Evolutionary conservation across 2,797 vertebrate genomes (phyloP).

Genomic region (Florisuga fusca): DNA sequence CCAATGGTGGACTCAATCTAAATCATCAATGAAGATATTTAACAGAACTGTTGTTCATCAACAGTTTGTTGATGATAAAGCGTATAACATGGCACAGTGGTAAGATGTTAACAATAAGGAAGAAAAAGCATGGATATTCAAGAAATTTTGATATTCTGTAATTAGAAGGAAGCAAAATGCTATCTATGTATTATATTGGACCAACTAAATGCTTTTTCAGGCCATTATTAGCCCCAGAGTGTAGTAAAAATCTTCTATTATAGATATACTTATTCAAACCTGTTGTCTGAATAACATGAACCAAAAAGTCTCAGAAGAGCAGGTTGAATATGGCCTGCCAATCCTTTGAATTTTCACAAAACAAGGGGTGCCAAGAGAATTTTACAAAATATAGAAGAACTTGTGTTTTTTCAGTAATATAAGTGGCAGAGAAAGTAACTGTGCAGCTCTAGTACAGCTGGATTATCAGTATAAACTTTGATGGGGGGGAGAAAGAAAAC

Average conservation of each 20-base stretch:
- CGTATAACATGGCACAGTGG: neutral
- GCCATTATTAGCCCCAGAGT: neutral
- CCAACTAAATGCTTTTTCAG: neutral
- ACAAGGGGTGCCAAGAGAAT: neutral
- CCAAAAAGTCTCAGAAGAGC: neutral
- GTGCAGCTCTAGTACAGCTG: neutral
- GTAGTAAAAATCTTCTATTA: neutral
- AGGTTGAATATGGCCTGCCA: neutral
- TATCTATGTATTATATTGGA: neutral
- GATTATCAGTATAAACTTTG: neutral
- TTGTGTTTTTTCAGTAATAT: neutral
- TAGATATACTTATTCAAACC: neutral
- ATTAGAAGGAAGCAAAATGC: neutral
- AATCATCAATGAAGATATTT: too few species aligned
- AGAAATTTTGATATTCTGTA: neutral
- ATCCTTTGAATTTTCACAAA: neutral
- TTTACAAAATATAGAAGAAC: neutral
- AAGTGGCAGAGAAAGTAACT: neutral
- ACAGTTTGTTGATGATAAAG: neutral
- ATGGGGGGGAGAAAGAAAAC: rapidly evolving
- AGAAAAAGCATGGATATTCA: neutral
- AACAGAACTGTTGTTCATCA: too few species aligned
- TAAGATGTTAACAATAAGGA: neutral
- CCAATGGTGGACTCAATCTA: too few species aligned
- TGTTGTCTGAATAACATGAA: neutral